A percentile compares a stretch with the other conserved stretches of the same genome.
Evolutionary conservation across 1,140 invertebrate genomes (phyloP).

Genomic region (Anthonomus grandis): DNA sequence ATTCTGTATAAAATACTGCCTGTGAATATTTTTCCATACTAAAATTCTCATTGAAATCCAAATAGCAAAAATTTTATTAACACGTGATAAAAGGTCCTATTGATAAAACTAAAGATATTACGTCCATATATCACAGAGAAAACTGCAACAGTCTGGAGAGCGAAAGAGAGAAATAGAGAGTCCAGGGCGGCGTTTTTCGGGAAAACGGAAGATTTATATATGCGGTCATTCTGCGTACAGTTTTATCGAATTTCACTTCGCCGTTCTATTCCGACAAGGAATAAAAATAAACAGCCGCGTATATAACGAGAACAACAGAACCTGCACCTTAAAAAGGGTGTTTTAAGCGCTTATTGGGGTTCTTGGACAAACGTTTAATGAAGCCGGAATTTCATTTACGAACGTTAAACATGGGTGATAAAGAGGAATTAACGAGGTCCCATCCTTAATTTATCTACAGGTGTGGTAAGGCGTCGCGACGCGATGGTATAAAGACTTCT

Average conservation of each 20-base stretch:
- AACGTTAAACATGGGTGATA: constrained; percentile 6
- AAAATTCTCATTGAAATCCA: too few species aligned
- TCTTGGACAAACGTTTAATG: constrained; percentile 14
- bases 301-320: background rate
- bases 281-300: too few species aligned
- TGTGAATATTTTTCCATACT: too few species aligned
- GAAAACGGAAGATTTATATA: constrained; percentile 27
- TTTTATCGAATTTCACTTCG: constrained; percentile 19
- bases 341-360: background rate
- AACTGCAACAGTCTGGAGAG: constrained; percentile 25
- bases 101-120: constrained; percentile 22
- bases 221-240: constrained; percentile 24
- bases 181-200: constrained; percentile 18
- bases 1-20: too few species aligned
- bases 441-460: too few species aligned
- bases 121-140: constrained; percentile 20
- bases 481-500: too few species aligned
- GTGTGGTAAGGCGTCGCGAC: too few species aligned
- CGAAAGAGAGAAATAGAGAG: too few species aligned
- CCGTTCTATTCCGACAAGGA: too few species aligned
- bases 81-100: constrained; percentile 22
- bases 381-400: constrained; percentile 11
- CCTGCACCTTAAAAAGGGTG: background rate
- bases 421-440: too few species aligned
- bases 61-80: constrained; percentile 21